phyloP scores from a whole-genome alignment of 2,888 invertebrate species.

The Melipona bicolor region DNA sequence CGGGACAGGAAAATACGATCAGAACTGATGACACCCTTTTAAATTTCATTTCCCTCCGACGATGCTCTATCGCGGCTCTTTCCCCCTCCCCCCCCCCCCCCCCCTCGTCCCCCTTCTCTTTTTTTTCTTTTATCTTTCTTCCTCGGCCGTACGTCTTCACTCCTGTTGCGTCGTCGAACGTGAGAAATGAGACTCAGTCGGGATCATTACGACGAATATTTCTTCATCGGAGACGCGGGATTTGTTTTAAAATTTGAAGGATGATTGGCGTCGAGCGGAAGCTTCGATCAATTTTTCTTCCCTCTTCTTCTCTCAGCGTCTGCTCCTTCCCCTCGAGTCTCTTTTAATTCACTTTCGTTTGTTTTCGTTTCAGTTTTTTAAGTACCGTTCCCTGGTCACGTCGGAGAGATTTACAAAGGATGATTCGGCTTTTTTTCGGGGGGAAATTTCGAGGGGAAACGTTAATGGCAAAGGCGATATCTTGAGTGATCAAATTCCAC shows the following conservation, averaged over 20 bases:
- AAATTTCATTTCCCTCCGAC: constrained; percentile 32
- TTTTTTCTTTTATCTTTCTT: not conserved
- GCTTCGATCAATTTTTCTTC: too few species aligned
- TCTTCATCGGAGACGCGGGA: too few species aligned
- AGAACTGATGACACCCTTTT: constrained; percentile 28
- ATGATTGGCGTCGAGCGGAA: too few species aligned
- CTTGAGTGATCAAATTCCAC: too few species aligned
- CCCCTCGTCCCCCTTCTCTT: not conserved
- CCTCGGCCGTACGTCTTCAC: not conserved
- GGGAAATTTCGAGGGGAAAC: not conserved
- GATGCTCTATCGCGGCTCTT: not conserved
- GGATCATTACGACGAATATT: not conserved
- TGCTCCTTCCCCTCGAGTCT: too few species aligned
- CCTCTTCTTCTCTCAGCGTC: too few species aligned
- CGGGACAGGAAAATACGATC: constrained; percentile 10
- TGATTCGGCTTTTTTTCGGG: not conserved
- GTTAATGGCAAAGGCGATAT: too few species aligned
- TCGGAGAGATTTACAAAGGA: not conserved
- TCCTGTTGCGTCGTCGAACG: not conserved
- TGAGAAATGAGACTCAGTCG: not conserved
- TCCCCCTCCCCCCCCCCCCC: too few species aligned
- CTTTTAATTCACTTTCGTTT: too few species aligned
- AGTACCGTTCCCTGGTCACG: too few species aligned
- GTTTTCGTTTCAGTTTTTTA: too few species aligned
- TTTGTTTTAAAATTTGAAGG: too few species aligned